Evolutionary conservation across 1,140 invertebrate genomes (phyloP).

Genomic region (Aphelinus certus): DNA sequence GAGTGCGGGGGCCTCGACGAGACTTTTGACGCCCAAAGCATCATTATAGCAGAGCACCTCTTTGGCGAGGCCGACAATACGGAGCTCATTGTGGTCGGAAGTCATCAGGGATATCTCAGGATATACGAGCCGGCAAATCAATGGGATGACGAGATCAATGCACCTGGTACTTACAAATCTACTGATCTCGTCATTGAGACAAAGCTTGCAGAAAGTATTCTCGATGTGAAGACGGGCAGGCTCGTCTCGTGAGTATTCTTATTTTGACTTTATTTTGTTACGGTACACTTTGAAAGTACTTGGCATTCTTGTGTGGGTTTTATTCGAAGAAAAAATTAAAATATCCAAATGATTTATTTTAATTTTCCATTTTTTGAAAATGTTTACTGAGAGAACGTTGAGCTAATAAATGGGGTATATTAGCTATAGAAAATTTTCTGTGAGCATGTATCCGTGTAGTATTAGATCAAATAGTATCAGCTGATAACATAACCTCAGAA

Average conservation of each 20-base stretch:
- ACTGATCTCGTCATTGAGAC: slow-evolving; percentile 79
- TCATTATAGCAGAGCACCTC: slow-evolving; percentile 7
- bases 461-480: too few species aligned
- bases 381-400: too few species aligned
- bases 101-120: slow-evolving; percentile 75
- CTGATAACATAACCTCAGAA: too few species aligned
- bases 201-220: slow-evolving; percentile 72
- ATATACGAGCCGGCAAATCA: slow-evolving; percentile 72
- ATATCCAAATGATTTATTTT: background rate
- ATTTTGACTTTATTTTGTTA: too few species aligned
- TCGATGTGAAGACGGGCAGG: slow-evolving; percentile 77
- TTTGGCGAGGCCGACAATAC: slow-evolving; percentile 63
- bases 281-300: too few species aligned
- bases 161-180: slow-evolving; percentile 67
- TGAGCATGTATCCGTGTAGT: too few species aligned
- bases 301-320: too few species aligned
- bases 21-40: slow-evolving; percentile 74
- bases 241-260: slow-evolving; percentile 76
- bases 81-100: slow-evolving; percentile 76
- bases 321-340: background rate
- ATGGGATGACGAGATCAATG: slow-evolving; percentile 60
- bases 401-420: too few species aligned
- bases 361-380: too few species aligned
- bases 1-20: slow-evolving; percentile 71
- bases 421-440: too few species aligned